Evolutionary conservation across 30 jellyfish, hydroid and myxozoan genomes (phyloP).

Genomic region (Chrysaora quinquecirrha): DNA sequence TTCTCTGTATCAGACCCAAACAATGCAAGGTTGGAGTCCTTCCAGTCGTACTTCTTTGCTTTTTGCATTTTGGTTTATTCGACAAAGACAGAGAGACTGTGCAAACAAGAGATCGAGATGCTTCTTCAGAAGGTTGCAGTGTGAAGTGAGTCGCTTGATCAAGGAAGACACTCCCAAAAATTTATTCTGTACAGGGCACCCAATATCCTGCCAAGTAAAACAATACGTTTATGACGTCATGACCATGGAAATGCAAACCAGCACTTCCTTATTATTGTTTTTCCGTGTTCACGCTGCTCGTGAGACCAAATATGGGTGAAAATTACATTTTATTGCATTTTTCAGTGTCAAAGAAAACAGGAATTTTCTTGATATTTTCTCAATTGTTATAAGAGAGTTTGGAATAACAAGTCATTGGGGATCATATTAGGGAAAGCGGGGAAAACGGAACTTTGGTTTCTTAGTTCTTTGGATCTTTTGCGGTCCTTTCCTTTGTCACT

Average conservation of each 20-base stretch:
- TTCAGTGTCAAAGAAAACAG: no score
- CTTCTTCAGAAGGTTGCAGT: not conserved
- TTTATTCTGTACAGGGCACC: not conserved
- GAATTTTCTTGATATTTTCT: no score
- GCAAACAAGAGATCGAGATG: not conserved
- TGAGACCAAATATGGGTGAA: not conserved
- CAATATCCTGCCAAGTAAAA: not conserved
- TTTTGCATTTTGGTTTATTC: conserved; percentile 71
- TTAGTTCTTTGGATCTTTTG: no score
- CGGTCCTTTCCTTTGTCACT: no score
- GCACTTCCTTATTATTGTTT: not conserved
- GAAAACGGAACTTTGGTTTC: no score
- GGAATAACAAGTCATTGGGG: no score
- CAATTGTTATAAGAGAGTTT: no score
- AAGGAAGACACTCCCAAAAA: not conserved
- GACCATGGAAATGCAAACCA: not conserved
- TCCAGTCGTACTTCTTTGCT: conserved; percentile 98
- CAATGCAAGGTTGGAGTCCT: conserved; percentile 97
- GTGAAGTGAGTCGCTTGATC: not conserved
- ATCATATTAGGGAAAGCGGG: no score
- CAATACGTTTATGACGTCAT: not conserved
- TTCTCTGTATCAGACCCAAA: conserved; percentile 99
- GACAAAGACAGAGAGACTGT: not conserved
- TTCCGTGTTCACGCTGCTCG: not conserved
- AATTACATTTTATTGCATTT: no score